Percentiles rank a stretch among this genome's conserved stretches.
phyloP scores from a whole-genome alignment of 1,140 invertebrate genomes.

The Drosophila rhopaloa region DNA sequence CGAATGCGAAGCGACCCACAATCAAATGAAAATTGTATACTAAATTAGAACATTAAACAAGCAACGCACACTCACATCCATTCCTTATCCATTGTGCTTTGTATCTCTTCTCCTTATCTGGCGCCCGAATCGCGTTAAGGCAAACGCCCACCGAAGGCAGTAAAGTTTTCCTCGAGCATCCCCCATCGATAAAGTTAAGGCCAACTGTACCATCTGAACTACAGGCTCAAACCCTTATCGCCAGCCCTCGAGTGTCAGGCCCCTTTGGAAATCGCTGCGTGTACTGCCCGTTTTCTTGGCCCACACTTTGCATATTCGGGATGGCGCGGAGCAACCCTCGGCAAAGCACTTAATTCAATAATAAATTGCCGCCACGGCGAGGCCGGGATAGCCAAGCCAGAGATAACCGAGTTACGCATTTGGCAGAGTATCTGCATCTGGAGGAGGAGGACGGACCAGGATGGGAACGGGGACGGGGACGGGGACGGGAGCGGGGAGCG shows the following conservation, averaged over 20 bases:
- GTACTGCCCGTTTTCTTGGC: slow-evolving; percentile 20
- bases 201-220: slow-evolving; percentile 67
- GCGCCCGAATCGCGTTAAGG: slow-evolving; percentile 21
- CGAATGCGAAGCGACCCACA: not conserved
- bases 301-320: slow-evolving; percentile 73
- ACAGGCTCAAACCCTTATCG: slow-evolving; percentile 73
- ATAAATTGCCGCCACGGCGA: slow-evolving; percentile 71
- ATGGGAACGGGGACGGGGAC: not conserved
- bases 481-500: not conserved
- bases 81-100: slow-evolving; percentile 6
- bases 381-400: slow-evolving; percentile 52
- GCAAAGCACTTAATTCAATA: slow-evolving; percentile 79
- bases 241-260: slow-evolving; percentile 59
- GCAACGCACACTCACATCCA: slow-evolving; percentile 5
- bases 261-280: slow-evolving; percentile 48
- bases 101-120: slow-evolving; percentile 35
- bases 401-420: slow-evolving; percentile 67
- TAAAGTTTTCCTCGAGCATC: slow-evolving; percentile 40
- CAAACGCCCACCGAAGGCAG: slow-evolving; percentile 52
- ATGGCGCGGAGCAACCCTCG: slow-evolving; percentile 47
- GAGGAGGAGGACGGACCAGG: not conserved
- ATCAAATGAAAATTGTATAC: not conserved
- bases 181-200: slow-evolving; percentile 54
- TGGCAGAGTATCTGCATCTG: slow-evolving; percentile 26
- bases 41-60: not conserved